A percentile compares a stretch with the other conserved stretches of the same genome.
Evolutionary conservation across 2,113 vertebrate species (phyloP).

Genomic region (Lagopus leucura): DNA sequence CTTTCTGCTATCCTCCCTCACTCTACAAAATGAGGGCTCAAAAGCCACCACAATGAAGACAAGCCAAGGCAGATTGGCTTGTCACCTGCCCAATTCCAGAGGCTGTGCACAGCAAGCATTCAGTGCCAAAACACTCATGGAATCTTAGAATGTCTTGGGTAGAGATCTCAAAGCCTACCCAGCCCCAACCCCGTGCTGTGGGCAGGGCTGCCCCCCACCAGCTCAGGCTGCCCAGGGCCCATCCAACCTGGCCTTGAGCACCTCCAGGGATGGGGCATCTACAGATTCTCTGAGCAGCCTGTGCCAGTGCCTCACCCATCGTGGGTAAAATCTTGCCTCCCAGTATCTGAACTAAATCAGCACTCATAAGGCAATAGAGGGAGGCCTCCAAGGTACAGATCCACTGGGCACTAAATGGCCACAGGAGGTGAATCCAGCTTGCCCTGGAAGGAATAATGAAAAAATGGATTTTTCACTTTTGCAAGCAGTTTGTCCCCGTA

Average conservation of each 20-base stretch:
- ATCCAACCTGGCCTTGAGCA: background rate
- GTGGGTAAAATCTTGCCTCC: background rate
- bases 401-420: background rate
- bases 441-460: background rate
- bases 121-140: background rate
- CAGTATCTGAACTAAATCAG: background rate
- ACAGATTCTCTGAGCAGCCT: background rate
- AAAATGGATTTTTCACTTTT: background rate
- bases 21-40: background rate
- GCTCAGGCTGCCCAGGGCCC: too few species aligned
- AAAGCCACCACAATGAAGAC: rapidly evolving
- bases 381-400: background rate
- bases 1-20: background rate
- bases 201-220: too few species aligned
- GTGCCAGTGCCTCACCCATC: background rate
- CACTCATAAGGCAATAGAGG: background rate
- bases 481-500: background rate
- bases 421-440: background rate
- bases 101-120: rapidly evolving
- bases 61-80: rapidly evolving
- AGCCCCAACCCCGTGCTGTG: background rate
- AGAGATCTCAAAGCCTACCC: background rate
- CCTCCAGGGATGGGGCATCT: background rate
- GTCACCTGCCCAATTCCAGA: background rate
- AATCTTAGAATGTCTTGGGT: background rate